These are phyloP conservation scores for Pterobdella sp. DNA, from an alignment of 2,888 invertebrate species.

Conservation along the genomic window DNA sequence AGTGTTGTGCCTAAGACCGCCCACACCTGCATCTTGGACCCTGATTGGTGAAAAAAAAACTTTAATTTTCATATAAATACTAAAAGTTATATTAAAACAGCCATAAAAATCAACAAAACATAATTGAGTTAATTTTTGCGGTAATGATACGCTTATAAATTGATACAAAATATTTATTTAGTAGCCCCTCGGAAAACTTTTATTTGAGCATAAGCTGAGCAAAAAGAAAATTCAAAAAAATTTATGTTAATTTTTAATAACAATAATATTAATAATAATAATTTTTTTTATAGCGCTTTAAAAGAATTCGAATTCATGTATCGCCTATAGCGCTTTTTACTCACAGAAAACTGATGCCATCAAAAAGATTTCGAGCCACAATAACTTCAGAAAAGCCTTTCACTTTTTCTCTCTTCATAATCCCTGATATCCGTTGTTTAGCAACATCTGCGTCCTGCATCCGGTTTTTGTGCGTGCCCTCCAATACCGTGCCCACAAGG, in stretches of 20 bases:
- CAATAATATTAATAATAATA: background rate
- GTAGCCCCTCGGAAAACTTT: too few species aligned
- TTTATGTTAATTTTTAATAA: background rate
- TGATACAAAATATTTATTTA: too few species aligned
- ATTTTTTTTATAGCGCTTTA: background rate
- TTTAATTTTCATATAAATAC: background rate
- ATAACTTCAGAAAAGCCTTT: slow-evolving; percentile 95
- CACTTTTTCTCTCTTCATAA: slow-evolving; percentile 54
- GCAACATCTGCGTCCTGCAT: slow-evolving; percentile 77
- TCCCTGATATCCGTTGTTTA: slow-evolving; percentile 24
- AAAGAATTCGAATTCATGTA: background rate
- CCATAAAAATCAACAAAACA: too few species aligned
- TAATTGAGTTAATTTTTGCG: too few species aligned
- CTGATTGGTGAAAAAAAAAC: slow-evolving; percentile 5
- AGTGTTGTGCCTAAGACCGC: slow-evolving; percentile 95
- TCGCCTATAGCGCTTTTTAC: slow-evolving; percentile 3
- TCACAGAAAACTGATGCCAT: slow-evolving; percentile 48
- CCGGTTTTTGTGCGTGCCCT: slow-evolving; percentile 68
- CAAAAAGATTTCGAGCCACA: slow-evolving; percentile 72
- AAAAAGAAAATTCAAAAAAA: too few species aligned
- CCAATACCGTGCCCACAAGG: slow-evolving; percentile 74
- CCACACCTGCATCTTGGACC: slow-evolving; percentile 87
- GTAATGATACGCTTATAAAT: too few species aligned
- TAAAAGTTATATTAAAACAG: too few species aligned
- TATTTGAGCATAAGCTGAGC: too few species aligned